Evolutionary conservation across 2,888 invertebrate species (phyloP), one percentile per base, ranked within the genome.

Genomic region (Drosophila peninsularis): DNA sequence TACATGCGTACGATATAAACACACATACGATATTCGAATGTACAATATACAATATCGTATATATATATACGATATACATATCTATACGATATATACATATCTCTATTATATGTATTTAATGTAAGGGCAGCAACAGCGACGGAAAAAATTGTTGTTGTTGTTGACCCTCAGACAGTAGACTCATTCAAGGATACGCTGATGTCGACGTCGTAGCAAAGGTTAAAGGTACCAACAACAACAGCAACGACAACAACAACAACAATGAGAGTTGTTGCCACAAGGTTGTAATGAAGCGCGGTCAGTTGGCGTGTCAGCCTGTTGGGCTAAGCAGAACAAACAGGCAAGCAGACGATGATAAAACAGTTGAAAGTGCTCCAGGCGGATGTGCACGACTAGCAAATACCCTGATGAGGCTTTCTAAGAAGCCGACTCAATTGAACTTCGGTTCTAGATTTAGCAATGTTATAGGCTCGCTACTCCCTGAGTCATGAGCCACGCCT

Each of bases 91-190:
- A 57, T 60, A 37, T 36, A 36, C 11, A n/a, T n/a, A 52, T 24
- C 21, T 56, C 49, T 49, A 32, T 37, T 7, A 44, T 44, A 57
- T 57, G 19, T 47, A 50, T 36, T 27, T 37, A 27, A 24, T 24
- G 36, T 56, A 36, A 55, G 67, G 54, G 52, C 68, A 62, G 49
- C 62, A 63, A 42, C 55, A 56, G 41, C 56, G 37, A 68, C 67
- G 68, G 73, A 65, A 64, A 80, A 75, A 72, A 72, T 74, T 85
- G 84, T 75, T 72, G 73, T 81, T 81, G 89, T 78, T 87, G 89
- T 81, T 81, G 89, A 87, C 85, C 85, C 85, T 89, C 89, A 73
- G 85, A 87, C 88, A 89, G 88, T 71, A 89, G 88, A 87, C 78
- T 73, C 66, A 79, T 76, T 88, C 86, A 87, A 87, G 86, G 86